Conservation (phyloP, 2,797 vertebrate genomes). For the Xerus rutilus region DNA sequence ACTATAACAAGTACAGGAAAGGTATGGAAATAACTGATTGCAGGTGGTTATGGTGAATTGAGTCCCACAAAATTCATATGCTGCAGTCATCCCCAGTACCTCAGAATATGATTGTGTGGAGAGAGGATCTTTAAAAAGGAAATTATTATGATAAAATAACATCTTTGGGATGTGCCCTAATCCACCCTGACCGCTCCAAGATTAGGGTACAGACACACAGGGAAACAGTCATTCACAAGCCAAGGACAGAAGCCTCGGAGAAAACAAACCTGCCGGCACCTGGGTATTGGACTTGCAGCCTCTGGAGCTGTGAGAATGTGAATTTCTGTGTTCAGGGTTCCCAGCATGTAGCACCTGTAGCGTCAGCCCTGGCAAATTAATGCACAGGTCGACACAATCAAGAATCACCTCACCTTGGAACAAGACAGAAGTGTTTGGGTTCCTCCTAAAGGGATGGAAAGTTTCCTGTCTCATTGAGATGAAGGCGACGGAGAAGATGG, state of each 20-base stretch:
- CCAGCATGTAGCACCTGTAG: neutral
- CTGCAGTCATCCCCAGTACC: neutral
- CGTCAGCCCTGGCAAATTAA: neutral
- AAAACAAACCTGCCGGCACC: no score
- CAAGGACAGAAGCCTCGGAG: neutral
- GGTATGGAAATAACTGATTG: neutral
- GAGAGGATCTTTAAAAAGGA: neutral
- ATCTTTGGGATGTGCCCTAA: neutral
- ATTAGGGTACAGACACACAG: neutral
- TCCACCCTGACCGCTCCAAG: neutral
- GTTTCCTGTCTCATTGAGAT: neutral
- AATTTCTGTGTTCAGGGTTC: neutral
- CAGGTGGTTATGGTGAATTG: neutral
- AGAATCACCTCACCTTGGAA: neutral
- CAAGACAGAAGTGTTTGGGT: neutral
- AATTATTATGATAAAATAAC: neutral
- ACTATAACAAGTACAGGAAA: neutral
- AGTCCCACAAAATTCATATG: neutral
- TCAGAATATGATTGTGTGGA: neutral
- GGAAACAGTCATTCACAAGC: fast-evolving
- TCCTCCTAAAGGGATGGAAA: neutral
- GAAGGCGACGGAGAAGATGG: neutral
- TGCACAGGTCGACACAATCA: neutral
- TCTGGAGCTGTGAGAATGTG: neutral
- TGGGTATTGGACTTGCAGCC: neutral